phyloP scores from a whole-genome alignment of 2,888 invertebrate species.

The Phengaris alcon region DNA sequence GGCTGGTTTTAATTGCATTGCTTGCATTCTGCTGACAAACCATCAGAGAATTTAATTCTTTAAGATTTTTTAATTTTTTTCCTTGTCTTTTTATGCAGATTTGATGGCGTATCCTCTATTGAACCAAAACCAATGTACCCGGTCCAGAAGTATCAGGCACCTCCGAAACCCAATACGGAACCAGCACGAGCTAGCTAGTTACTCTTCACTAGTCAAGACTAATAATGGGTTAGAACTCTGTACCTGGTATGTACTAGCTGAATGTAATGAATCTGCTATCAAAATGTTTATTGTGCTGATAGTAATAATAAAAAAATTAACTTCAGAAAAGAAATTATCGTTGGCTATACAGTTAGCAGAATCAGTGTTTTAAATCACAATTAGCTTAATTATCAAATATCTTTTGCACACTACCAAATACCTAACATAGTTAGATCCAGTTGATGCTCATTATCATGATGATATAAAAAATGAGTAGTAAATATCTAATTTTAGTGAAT shows the following conservation, averaged over 20 bases:
- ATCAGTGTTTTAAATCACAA: not conserved
- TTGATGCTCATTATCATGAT: too few species aligned
- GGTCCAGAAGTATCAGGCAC: slow-evolving; percentile 56
- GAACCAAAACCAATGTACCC: slow-evolving; percentile 65
- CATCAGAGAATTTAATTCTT: too few species aligned
- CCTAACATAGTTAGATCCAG: not conserved
- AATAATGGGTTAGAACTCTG: not conserved
- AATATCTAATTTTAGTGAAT: not conserved
- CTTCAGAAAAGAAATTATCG: not conserved
- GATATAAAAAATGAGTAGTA: not conserved
- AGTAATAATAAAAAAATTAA: not conserved
- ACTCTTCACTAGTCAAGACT: not conserved
- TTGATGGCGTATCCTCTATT: slow-evolving; percentile 63
- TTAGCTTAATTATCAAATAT: not conserved
- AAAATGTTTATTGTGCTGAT: not conserved
- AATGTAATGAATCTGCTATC: not conserved
- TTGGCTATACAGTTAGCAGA: slow-evolving; percentile 9
- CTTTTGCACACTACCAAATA: not conserved
- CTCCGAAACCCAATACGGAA: slow-evolving; percentile 42
- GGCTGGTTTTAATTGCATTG: not conserved
- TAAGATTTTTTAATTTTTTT: too few species aligned
- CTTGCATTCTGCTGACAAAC: not conserved
- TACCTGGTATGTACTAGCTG: slow-evolving; percentile 17
- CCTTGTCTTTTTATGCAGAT: slow-evolving; percentile 46
- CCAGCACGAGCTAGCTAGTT: slow-evolving; percentile 38